Conservation (phyloP, 2,888 invertebrate genomes). For the Philereme transversata region DNA sequence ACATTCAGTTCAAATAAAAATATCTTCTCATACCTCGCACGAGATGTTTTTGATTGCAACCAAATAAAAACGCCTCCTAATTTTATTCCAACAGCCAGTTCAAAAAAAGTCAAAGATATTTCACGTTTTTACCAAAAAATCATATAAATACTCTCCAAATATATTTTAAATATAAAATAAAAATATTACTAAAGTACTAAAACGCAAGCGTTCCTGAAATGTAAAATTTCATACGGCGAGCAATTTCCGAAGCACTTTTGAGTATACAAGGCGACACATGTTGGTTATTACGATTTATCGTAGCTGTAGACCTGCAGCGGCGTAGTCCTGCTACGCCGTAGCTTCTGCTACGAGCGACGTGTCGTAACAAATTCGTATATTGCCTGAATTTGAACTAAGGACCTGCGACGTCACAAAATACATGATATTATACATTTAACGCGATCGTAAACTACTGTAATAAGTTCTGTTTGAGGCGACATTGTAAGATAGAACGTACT, state of each 20-base stretch:
- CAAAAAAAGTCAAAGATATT: no score
- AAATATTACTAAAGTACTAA: slow-evolving; percentile 19
- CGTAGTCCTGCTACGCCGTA: slow-evolving; percentile 24
- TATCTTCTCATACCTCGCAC: no score
- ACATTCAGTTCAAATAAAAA: no score
- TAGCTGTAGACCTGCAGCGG: slow-evolving; percentile 21
- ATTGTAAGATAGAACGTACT: slow-evolving; percentile 34
- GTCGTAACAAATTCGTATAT: slow-evolving; percentile 32
- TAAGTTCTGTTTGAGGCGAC: slow-evolving; percentile 37
- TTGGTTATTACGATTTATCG: slow-evolving; percentile 33
- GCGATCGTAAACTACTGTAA: slow-evolving; percentile 32
- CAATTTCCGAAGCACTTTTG: slow-evolving; percentile 31
- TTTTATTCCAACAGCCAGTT: no score
- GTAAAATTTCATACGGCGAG: slow-evolving; percentile 28
- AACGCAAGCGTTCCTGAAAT: slow-evolving; percentile 24
- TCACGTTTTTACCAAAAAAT: no score
- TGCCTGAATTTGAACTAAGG: slow-evolving; percentile 25
- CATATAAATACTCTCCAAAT: no score
- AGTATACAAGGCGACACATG: slow-evolving; percentile 34
- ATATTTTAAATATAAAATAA: slow-evolving; percentile 12
- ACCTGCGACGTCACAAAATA: slow-evolving; percentile 8
- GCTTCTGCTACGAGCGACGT: slow-evolving; percentile 24
- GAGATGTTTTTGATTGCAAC: no score
- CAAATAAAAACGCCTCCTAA: no score
- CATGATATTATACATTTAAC: slow-evolving; percentile 21